Conservation (phyloP, 2,888 invertebrate genomes). For the Nysson spinosus region DNA sequence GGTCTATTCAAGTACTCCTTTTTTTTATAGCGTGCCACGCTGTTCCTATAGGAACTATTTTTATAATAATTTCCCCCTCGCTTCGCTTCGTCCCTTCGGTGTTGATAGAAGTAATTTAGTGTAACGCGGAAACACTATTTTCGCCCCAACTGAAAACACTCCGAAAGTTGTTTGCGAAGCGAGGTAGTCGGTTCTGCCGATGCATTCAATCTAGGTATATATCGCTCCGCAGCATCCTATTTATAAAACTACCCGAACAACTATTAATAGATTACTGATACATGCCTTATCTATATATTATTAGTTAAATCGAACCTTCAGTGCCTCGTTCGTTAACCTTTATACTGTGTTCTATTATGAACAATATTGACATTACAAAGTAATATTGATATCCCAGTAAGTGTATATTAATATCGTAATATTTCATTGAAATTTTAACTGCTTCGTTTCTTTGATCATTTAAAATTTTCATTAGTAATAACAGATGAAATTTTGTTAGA, state of each 20-base stretch:
- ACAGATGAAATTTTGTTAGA: too few species aligned
- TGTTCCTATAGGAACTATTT: too few species aligned
- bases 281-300: background rate
- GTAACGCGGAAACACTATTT: background rate
- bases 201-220: background rate
- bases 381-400: too few species aligned
- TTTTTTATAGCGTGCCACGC: background rate
- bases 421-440: too few species aligned
- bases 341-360: background rate
- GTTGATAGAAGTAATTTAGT: background rate
- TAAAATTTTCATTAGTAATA: too few species aligned
- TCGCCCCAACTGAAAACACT: background rate
- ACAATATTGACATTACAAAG: background rate
- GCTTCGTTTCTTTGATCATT: too few species aligned
- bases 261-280: constrained; percentile 3
- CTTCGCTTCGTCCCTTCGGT: background rate
- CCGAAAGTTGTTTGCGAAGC: background rate
- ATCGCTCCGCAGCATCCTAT: background rate
- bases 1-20: background rate
- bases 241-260: constrained; percentile 1
- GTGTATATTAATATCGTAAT: too few species aligned
- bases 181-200: background rate
- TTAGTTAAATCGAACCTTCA: background rate
- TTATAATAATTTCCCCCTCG: background rate
- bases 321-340: background rate